A percentile compares a stretch with the other conserved stretches of the same genome.
These are phyloP conservation scores for Meliscaeva auricollis DNA, from an alignment of 2,888 invertebrate genomes.

Conservation along the genomic window DNA sequence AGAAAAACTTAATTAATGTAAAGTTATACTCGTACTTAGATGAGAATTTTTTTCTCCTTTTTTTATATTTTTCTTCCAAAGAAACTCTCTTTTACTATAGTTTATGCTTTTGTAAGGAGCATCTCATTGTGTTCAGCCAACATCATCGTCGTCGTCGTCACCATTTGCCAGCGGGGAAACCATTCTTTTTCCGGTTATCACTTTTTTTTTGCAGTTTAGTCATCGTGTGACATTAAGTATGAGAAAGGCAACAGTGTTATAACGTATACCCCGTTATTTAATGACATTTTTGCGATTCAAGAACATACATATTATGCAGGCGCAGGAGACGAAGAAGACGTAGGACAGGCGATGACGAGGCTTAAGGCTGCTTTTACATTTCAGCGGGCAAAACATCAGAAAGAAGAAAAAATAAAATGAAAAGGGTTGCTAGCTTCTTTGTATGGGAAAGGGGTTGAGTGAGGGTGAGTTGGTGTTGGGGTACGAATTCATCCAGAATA, in stretches of 20 bases:
- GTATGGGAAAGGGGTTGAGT: not conserved
- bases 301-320: constrained; percentile 65
- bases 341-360: constrained; percentile 42
- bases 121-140: constrained; percentile 53
- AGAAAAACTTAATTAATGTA: constrained; percentile 58
- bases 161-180: constrained; percentile 62
- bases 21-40: constrained; percentile 30
- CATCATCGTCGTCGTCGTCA: constrained; percentile 34
- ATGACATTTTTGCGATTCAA: constrained; percentile 62
- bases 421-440: constrained; percentile 26
- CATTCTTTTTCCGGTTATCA: constrained; percentile 72
- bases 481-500: constrained; percentile 6
- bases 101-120: constrained; percentile 39
- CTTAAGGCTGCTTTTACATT: constrained; percentile 53
- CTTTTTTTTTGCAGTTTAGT: constrained; percentile 53
- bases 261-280: constrained; percentile 48
- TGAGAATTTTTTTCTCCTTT: constrained; percentile 13
- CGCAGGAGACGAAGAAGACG: constrained; percentile 14
- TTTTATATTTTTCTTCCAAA: not conserved
- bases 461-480: not conserved
- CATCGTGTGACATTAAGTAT: constrained; percentile 67
- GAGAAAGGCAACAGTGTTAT: constrained; percentile 59
- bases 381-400: constrained; percentile 18
- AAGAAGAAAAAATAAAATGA: constrained; percentile 13
- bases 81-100: constrained; percentile 19